phyloP scores from a whole-genome alignment of 2,888 invertebrate species.

The Allacma fusca region DNA sequence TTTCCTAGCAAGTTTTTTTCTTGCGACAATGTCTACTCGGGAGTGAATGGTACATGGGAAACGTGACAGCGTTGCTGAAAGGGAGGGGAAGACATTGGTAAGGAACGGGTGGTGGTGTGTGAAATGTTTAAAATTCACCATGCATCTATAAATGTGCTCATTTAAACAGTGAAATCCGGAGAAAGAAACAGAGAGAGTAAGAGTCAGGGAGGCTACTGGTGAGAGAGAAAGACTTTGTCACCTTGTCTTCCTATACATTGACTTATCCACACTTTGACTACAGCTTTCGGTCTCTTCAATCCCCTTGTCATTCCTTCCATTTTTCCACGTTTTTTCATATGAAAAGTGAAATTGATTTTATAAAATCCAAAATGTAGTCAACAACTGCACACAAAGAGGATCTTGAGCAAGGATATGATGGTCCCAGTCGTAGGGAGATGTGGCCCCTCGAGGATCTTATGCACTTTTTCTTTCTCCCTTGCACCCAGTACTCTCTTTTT shows the following conservation, averaged over 20 bases:
- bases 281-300: not conserved
- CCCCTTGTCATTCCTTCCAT: not conserved
- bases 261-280: not conserved
- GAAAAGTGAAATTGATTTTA: constrained; percentile 25
- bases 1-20: not conserved
- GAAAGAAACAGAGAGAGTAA: not conserved
- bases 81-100: not conserved
- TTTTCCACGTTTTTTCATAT: not conserved
- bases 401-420: not conserved
- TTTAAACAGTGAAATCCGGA: constrained; percentile 3
- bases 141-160: not conserved
- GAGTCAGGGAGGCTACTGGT: not conserved
- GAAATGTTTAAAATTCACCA: not conserved
- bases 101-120: not conserved
- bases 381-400: not conserved
- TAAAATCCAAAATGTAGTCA: constrained; percentile 8
- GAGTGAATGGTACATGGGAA: not conserved
- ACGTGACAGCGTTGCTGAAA: not conserved
- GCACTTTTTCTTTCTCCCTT: not conserved
- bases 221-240: not conserved
- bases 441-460: not conserved
- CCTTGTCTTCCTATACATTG: not conserved
- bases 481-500: not conserved
- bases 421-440: not conserved
- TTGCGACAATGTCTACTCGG: not conserved